Percentiles rank a stretch among this genome's conserved stretches.
Evolutionary conservation across 1,140 invertebrate species (phyloP).

Genomic region (Drosophila nasuta): DNA sequence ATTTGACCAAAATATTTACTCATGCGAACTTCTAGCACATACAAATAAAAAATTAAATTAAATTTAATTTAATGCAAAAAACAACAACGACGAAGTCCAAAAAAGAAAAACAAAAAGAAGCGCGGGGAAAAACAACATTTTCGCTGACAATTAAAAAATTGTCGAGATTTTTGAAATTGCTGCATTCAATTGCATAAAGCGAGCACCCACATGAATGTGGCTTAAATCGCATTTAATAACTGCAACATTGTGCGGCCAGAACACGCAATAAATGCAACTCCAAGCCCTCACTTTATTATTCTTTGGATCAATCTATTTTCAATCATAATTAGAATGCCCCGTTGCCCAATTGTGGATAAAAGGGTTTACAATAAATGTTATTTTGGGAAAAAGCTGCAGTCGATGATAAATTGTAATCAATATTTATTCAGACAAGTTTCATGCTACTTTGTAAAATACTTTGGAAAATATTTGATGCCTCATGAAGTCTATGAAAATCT

Average conservation of each 20-base stretch:
- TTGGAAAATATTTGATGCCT: background rate
- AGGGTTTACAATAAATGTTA: too few species aligned
- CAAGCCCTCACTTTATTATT: slow-evolving; percentile 2
- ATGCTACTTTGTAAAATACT: background rate
- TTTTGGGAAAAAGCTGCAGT: too few species aligned
- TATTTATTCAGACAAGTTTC: background rate
- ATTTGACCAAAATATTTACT: slow-evolving; percentile 52
- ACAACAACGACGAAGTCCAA: background rate
- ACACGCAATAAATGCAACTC: slow-evolving; percentile 10
- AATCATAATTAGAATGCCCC: slow-evolving; percentile 6
- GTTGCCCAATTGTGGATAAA: background rate
- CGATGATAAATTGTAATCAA: background rate
- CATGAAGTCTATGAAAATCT: background rate
- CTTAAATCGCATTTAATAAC: slow-evolving; percentile 80
- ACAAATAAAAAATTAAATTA: slow-evolving; percentile 49
- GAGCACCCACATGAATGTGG: slow-evolving; percentile 47
- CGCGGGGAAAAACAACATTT: slow-evolving; percentile 28
- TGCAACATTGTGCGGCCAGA: slow-evolving; percentile 32
- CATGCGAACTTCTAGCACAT: slow-evolving; percentile 35
- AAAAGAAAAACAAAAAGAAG: background rate
- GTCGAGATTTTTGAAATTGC: slow-evolving; percentile 34
- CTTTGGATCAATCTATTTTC: slow-evolving; percentile 3
- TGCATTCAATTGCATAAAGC: slow-evolving; percentile 53
- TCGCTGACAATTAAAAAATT: slow-evolving; percentile 64
- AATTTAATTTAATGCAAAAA: slow-evolving; percentile 28